These are phyloP conservation scores for Ptychodera flava DNA, from an alignment of 35 echinoderm and acorn worm species.

Conservation along the genomic window DNA sequence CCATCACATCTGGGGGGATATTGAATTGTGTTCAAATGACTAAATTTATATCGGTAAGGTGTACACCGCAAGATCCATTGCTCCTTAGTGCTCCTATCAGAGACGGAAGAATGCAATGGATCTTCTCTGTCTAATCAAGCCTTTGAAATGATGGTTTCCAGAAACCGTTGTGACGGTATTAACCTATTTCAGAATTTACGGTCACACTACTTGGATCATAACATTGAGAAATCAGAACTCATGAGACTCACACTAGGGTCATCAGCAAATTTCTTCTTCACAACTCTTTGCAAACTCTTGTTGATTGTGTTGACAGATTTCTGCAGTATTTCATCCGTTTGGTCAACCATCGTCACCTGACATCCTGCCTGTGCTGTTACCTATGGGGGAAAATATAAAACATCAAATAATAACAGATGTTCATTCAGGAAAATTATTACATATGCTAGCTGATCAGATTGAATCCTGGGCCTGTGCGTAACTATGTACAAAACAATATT, in stretches of 20 bases:
- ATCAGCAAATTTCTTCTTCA: constrained; percentile 91
- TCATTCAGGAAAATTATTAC: neutral
- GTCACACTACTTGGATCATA: no score
- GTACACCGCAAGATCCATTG: no score
- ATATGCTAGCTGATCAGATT: neutral
- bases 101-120: no score
- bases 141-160: no score
- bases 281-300: constrained; percentile 77
- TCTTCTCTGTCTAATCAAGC: no score
- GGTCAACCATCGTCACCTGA: constrained; percentile 75
- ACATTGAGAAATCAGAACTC: neutral
- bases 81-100: no score
- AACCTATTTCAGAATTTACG: no score
- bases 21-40: no score
- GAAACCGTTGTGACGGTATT: no score
- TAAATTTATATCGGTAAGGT: no score
- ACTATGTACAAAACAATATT: neutral
- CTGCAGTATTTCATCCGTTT: constrained; percentile 63
- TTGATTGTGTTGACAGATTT: constrained; percentile 67
- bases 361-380: constrained; percentile 90
- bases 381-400: constrained; percentile 11
- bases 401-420: neutral
- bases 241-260: constrained; percentile 63
- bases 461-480: neutral
- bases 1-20: no score